Percentiles rank a stretch among this genome's conserved stretches.
These are phyloP conservation scores for Forficula auricularia DNA, from an alignment of 1,140 invertebrate genomes.

Conservation along the genomic window DNA sequence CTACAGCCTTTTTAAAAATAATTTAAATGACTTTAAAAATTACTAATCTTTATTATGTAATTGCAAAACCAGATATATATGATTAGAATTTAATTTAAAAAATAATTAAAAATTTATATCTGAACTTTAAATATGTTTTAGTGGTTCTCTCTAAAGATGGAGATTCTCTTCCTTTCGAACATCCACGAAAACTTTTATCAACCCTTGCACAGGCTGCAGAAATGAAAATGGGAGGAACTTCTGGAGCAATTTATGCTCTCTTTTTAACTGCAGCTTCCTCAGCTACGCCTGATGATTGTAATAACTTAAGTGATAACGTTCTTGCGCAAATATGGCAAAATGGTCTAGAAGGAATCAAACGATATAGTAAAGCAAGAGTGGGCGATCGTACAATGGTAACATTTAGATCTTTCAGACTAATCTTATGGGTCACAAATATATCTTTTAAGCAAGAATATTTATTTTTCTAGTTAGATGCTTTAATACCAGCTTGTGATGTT, in stretches of 20 bases:
- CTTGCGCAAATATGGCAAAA: constrained; percentile 33
- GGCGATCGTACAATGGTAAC: constrained; percentile 63
- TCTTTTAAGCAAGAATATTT: constrained; percentile 1
- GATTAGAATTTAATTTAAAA: too few relatives aligned
- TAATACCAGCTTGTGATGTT: constrained; percentile 23
- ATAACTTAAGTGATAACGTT: constrained; percentile 10
- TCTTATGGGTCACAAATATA: background rate
- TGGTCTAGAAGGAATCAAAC: constrained; percentile 39
- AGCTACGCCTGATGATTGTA: constrained; percentile 24
- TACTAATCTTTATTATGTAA: too few relatives aligned
- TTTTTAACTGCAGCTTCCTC: constrained; percentile 44
- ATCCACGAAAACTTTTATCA: constrained; percentile 30
- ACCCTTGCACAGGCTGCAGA: constrained; percentile 40
- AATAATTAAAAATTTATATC: too few relatives aligned
- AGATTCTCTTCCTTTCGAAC: constrained; percentile 18
- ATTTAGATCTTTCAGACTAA: constrained; percentile 13
- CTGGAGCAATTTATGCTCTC: constrained; percentile 51
- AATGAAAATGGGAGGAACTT: constrained; percentile 48
- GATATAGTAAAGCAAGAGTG: constrained; percentile 51
- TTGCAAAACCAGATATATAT: too few relatives aligned
- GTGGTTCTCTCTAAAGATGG: constrained; percentile 8
- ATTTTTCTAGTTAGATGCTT: constrained; percentile 28
- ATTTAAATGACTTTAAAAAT: too few relatives aligned
- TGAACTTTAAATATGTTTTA: too few relatives aligned
- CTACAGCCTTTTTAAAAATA: too few relatives aligned